Evolutionary conservation across 2,113 vertebrate genomes (phyloP).

Genomic region (Morone saxatilis): DNA sequence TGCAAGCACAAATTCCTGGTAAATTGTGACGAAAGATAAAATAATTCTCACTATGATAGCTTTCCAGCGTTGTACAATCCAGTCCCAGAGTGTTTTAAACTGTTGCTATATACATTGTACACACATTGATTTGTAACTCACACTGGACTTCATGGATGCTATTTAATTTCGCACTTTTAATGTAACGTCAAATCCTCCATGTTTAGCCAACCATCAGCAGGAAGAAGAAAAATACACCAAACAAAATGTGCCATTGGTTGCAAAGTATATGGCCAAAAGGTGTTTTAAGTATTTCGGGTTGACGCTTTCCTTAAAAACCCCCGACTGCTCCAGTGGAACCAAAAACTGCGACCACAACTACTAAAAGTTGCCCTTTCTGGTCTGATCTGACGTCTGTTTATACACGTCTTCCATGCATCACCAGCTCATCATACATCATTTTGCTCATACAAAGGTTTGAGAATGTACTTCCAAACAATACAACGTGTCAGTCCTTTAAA

Average conservation of each 20-base stretch:
- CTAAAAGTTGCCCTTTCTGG: not conserved
- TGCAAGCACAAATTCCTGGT: too few relatives aligned
- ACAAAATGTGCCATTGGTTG: not conserved
- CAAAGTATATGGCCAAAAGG: not conserved
- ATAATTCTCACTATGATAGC: too few relatives aligned
- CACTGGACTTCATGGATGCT: not conserved
- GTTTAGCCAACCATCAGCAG: not conserved
- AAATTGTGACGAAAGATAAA: too few relatives aligned
- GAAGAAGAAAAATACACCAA: not conserved
- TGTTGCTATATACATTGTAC: too few relatives aligned
- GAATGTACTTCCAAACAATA: slow-evolving; percentile 39
- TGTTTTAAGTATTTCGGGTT: not conserved
- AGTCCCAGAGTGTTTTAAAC: too few relatives aligned
- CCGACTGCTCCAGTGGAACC: not conserved
- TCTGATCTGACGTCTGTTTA: slow-evolving; percentile 54
- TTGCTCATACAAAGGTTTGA: slow-evolving; percentile 32
- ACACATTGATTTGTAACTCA: not conserved
- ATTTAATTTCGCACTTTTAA: not conserved
- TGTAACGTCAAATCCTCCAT: not conserved
- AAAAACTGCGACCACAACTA: not conserved
- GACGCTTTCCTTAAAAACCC: not conserved
- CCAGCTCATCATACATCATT: slow-evolving; percentile 39
- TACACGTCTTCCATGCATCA: slow-evolving; percentile 16
- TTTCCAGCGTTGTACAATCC: too few relatives aligned
- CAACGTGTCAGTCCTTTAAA: slow-evolving; percentile 43